Percentiles rank a stretch among this genome's conserved stretches.
Evolutionary conservation across 2,113 vertebrate species (phyloP).

Genomic region (Triplophysa siluroides): DNA sequence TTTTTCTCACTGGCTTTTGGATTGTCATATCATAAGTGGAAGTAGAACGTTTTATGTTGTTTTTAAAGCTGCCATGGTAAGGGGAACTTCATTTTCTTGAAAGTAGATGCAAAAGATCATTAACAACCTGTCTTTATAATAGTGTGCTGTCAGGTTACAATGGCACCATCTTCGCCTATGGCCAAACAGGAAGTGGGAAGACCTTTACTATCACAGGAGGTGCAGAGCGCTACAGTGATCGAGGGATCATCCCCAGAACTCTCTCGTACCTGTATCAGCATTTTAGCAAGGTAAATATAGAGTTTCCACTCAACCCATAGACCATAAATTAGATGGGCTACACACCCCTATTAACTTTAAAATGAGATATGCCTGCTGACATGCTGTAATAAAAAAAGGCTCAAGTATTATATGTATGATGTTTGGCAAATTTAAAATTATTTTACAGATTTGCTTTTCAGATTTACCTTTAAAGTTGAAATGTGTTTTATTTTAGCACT

Average conservation of each 20-base stretch:
- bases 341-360: no score
- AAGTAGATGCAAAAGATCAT: not conserved
- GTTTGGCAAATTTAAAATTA: not conserved
- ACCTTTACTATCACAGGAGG: constrained; percentile 97
- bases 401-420: no score
- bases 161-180: constrained; percentile 95
- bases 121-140: constrained; percentile 41
- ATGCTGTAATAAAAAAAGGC: no score
- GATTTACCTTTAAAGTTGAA: not conserved
- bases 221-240: constrained; percentile 84
- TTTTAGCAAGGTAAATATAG: constrained; percentile 71
- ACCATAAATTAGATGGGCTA: no score
- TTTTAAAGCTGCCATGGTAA: not conserved
- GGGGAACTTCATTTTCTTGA: not conserved
- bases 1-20: no score
- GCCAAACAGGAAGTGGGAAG: constrained; percentile 96
- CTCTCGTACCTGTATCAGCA: constrained; percentile 87
- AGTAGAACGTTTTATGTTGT: no score
- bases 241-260: constrained; percentile 92
- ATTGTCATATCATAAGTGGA: no score
- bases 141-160: constrained; percentile 93
- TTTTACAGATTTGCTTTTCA: not conserved
- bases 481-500: no score
- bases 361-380: no score
- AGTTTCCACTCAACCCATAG: not conserved